Evolutionary conservation across 2,888 invertebrate genomes (phyloP), one percentile per base, ranked within the genome.

Genomic region (Troides aeacus): DNA sequence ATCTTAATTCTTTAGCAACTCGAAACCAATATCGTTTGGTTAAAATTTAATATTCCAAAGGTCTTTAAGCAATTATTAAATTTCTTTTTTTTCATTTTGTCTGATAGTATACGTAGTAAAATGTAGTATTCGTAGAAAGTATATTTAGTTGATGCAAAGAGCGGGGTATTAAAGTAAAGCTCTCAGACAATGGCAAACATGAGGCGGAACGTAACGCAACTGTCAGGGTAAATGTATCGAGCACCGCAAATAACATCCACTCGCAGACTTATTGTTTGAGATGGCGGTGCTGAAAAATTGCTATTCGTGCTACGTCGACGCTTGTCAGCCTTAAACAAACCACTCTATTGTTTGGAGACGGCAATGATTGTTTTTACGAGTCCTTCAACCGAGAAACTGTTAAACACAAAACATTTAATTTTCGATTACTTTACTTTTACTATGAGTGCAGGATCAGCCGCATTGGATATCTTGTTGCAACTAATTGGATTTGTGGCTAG

Each of bases 141-240:
- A 83, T 85, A 46, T 46, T 46, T 86, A 84, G 84, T 75, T 78
- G 81, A 79, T 84, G 83, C 80, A 85, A 84, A 83, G 79, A 80
- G 81, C 77, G 78, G 81, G 81, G 81, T 84, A 87, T 86, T 86
- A 87, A 81, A 78, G 83, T 81, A 77, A 80, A 82, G 84, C 85
- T 84, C 81, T 88, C 86, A 88, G 88, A 89, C 89, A 87, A 88
- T 86, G 81, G 86, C 83, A 88, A 89, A 89, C 79, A 87, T 77
- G 81, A 82, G 72, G 78, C 81, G 81, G 83, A 85, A 87, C 81
- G 80, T 76, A 81, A 82, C 81, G 81, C 79, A 81, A 76, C 80
- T 78, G 80, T 81, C 82, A 81, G 80, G 77, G 82, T 85, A 87
- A 88, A 88, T 87, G 85, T 89, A 90, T 90, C 81, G 86, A 84